Evolutionary conservation across 1,140 invertebrate species (phyloP).

Genomic region (Drosophila varians): DNA sequence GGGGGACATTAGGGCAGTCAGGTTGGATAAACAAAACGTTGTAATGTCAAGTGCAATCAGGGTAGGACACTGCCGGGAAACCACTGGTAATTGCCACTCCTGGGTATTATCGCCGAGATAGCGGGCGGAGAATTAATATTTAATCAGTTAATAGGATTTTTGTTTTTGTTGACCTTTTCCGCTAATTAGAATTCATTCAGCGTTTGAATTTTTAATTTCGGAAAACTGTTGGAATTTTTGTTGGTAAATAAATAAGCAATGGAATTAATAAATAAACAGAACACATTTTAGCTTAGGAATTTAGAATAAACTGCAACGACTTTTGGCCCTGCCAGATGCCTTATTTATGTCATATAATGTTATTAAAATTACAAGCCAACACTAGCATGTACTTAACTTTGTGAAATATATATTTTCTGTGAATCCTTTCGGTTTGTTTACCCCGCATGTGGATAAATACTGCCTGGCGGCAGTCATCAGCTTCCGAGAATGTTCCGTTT

Average conservation of each 20-base stretch:
- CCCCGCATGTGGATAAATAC: slow-evolving; percentile 1
- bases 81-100: slow-evolving; percentile 27
- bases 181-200: background rate
- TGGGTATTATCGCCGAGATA: slow-evolving; percentile 9
- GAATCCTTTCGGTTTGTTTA: slow-evolving; percentile 15
- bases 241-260: background rate
- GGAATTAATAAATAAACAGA: background rate
- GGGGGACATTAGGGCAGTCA: slow-evolving; percentile 28
- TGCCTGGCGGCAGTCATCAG: slow-evolving; percentile 29
- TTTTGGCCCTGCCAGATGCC: no score
- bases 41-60: slow-evolving; percentile 44
- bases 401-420: background rate
- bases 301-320: no score
- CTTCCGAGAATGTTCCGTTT: slow-evolving; percentile 47
- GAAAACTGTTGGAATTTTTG: background rate
- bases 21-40: slow-evolving; percentile 31
- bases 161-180: background rate
- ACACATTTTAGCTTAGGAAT: background rate
- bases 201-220: background rate
- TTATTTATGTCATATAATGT: no score
- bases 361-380: no score
- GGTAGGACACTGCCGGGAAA: slow-evolving; percentile 17
- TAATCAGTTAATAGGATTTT: background rate
- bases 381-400: slow-evolving; percentile 7
- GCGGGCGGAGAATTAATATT: slow-evolving; percentile 3